A percentile compares a stretch with the other conserved stretches of the same genome.
Conservation (phyloP, 2,113 vertebrate genomes). For the Cavia aperea region DNA sequence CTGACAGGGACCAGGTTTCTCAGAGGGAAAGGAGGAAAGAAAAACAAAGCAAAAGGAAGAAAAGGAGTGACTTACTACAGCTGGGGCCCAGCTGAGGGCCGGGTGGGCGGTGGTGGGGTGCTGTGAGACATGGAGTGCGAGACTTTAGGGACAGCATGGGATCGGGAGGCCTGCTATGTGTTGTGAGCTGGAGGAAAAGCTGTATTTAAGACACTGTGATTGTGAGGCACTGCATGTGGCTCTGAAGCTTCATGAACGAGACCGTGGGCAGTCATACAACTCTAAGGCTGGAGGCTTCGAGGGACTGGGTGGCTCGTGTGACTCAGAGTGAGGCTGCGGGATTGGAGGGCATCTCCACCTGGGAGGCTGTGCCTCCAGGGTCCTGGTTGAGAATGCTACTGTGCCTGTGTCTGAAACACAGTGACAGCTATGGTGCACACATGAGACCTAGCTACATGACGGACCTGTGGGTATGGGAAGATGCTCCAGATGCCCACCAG, state of each 20-base stretch:
- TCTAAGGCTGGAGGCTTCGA: neutral
- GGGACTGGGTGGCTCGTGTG: neutral
- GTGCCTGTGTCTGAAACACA: neutral
- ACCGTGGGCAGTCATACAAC: neutral
- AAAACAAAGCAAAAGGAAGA: constrained; percentile 69
- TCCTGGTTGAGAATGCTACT: neutral
- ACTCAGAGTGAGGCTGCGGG: neutral
- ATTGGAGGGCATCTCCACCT: neutral
- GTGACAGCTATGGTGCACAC: neutral
- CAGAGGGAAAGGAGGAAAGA: constrained; percentile 69
- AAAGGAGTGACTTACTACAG: constrained; percentile 70
- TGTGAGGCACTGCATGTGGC: neutral
- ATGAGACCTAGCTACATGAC: neutral
- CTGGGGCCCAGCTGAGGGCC: constrained; percentile 79
- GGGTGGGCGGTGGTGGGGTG: constrained; percentile 68
- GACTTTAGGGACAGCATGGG: constrained; percentile 42
- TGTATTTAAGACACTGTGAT: neutral
- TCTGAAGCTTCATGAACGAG: neutral
- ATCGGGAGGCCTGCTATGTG: constrained; percentile 12
- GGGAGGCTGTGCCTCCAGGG: neutral
- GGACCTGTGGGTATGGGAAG: neutral
- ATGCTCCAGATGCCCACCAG: neutral
- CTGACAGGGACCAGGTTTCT: constrained; percentile 75
- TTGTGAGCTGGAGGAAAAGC: neutral
- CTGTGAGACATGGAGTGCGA: constrained; percentile 48